Percentiles rank a stretch among this genome's conserved stretches.
Conservation (phyloP, 2,888 invertebrate species). For the Hirudinaria manillensis region DNA sequence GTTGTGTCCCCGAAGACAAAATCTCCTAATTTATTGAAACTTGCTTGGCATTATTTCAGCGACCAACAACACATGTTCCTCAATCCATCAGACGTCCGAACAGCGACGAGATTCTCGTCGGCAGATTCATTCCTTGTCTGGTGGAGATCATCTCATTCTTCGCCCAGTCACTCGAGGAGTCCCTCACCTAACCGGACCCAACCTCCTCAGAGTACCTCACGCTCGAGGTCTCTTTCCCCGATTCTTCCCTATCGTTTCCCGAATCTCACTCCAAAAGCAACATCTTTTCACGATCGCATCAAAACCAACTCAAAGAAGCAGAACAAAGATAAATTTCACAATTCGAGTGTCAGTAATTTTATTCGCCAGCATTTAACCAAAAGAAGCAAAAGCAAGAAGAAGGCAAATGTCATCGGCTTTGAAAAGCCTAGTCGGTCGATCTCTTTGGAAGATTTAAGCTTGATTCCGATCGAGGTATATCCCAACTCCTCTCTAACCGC, state of each 20-base stretch:
- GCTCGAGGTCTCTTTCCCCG: slow-evolving; percentile 19
- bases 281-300: background rate
- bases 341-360: background rate
- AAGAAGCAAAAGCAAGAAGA: no score
- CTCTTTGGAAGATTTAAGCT: background rate
- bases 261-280: background rate
- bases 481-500: background rate
- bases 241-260: background rate
- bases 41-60: no score
- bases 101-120: slow-evolving; percentile 3
- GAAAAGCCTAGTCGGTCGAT: background rate
- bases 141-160: slow-evolving; percentile 9
- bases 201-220: background rate
- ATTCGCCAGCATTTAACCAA: background rate
- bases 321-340: no score
- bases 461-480: background rate
- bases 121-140: slow-evolving; percentile 25
- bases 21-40: no score
- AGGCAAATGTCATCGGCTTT: no score
- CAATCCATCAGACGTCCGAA: background rate
- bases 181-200: background rate
- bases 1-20: no score
- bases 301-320: background rate
- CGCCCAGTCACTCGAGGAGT: background rate
- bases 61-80: no score